Evolutionary conservation across 2,113 vertebrate genomes (phyloP).

Genomic region (Microcebus tavaratra): DNA sequence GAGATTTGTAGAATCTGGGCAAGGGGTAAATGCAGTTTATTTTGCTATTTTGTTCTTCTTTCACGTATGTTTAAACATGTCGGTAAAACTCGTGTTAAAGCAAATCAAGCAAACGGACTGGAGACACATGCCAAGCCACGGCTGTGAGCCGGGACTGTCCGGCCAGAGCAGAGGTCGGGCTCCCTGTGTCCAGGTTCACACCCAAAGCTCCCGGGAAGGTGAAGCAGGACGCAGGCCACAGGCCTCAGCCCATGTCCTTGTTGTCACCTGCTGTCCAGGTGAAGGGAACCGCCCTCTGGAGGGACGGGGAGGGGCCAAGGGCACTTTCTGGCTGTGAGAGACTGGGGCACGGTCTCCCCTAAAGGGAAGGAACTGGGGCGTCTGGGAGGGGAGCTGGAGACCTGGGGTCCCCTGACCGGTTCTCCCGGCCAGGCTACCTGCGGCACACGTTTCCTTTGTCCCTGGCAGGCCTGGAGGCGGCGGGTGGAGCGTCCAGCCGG

Average conservation of each 20-base stretch:
- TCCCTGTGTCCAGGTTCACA: background rate
- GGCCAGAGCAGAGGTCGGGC: too few species aligned
- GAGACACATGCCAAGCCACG: background rate
- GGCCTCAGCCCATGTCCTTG: background rate
- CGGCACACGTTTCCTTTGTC: background rate
- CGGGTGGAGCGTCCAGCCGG: background rate
- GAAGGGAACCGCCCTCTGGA: background rate
- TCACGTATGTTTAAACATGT: background rate
- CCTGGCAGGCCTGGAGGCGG: background rate
- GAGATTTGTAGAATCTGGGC: background rate
- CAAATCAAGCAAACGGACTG: background rate
- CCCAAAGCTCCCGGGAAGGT: background rate
- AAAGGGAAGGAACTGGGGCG: background rate
- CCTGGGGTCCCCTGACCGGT: fast-evolving
- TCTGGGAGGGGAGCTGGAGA: background rate
- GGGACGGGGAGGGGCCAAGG: too few species aligned
- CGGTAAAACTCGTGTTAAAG: background rate
- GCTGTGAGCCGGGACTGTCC: too few species aligned
- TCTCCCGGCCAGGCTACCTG: background rate
- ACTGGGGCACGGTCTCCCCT: background rate
- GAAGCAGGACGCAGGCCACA: background rate
- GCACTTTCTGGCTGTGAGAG: background rate
- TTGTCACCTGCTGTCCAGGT: background rate
- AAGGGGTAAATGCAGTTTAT: background rate
- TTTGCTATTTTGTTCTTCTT: background rate